Base-by-base conservation (phyloP, 23 tunicate genomes). In the Pegea sp. region DNA sequence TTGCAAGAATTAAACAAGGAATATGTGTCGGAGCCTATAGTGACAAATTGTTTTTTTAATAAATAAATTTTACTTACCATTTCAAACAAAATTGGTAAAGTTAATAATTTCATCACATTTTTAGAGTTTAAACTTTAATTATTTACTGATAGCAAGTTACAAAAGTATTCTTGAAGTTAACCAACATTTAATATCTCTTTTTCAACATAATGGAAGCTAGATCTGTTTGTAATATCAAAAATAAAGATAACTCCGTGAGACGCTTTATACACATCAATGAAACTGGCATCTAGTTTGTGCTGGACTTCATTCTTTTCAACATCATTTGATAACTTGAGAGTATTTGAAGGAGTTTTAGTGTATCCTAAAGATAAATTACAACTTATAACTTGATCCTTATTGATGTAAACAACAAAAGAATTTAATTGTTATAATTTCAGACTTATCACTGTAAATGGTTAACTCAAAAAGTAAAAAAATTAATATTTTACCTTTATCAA, bases 191-290 rank as follows among this genome's bases (percentile, higher is more conserved):
- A 78, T 22, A 78, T 68, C 61, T 78, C 92, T 42, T 38, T 48
- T 56, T 81, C 93, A 4, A 81, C 54, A 29, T 81, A 81, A 5
- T 56, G 2, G 51, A 54, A 81, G 13, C 81, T 72, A 75, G 75
- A 72, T 57, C 63, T 81, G 33, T 81, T 81, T 2, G 93, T 81
- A 4, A 81, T 72, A 38, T 81, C 93, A 72, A 81, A 81, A 49
- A 70, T 42, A 32, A 79, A 29, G 3, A 79, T 63, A 34, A 79
- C 92, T 22, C 75, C 92, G 43, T 79, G 92, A 2, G 92, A 67
- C 3, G 68, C 69, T 63, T 79, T 79, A 68, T 79, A 79, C 4
- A 79, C 81, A 66, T 81, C 81, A 28, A 81, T 31, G 52, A 81
- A 81, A 52, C 57, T 61, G 1, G 93, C 93, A 72, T 81, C 93